Evolutionary conservation across 2,888 invertebrate species (phyloP).

Genomic region (Acrocyrtus sp.): DNA sequence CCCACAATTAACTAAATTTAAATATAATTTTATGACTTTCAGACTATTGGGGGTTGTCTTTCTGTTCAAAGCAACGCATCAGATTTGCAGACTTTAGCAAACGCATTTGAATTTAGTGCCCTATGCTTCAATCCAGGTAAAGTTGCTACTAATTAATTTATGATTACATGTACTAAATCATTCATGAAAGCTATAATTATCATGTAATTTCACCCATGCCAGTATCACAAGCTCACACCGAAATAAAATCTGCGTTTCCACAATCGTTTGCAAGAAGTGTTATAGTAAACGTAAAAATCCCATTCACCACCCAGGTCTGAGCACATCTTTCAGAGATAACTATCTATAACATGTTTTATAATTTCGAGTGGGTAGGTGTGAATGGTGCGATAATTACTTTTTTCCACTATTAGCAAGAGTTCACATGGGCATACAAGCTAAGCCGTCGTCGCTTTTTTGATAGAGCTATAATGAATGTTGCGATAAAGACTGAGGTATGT

Average conservation of each 20-base stretch:
- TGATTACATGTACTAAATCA: too few species aligned
- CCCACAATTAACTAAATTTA: background rate
- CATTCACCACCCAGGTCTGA: conserved; percentile 40
- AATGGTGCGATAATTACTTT: too few species aligned
- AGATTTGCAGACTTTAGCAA: conserved; percentile 72
- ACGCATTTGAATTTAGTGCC: conserved; percentile 45
- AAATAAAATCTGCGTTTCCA: conserved; percentile 47
- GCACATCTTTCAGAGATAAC: too few species aligned
- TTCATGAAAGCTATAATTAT: too few species aligned
- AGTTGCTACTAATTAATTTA: background rate
- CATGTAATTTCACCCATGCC: too few species aligned
- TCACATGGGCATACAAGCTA: conserved; percentile 49
- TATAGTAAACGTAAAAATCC: conserved; percentile 46
- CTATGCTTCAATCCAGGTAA: conserved; percentile 46
- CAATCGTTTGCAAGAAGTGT: conserved; percentile 32
- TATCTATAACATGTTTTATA: background rate
- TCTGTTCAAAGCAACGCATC: conserved; percentile 92
- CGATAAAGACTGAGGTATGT: conserved; percentile 65
- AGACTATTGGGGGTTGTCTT: conserved; percentile 90
- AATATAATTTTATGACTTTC: conserved; percentile 39
- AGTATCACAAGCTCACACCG: conserved; percentile 48
- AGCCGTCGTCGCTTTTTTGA: conserved; percentile 43
- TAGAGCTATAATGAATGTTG: conserved; percentile 40
- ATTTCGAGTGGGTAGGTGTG: background rate
- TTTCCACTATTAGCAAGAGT: conserved; percentile 43